Conservation (phyloP, 1,140 invertebrate species). For the Microplitis mediator region DNA sequence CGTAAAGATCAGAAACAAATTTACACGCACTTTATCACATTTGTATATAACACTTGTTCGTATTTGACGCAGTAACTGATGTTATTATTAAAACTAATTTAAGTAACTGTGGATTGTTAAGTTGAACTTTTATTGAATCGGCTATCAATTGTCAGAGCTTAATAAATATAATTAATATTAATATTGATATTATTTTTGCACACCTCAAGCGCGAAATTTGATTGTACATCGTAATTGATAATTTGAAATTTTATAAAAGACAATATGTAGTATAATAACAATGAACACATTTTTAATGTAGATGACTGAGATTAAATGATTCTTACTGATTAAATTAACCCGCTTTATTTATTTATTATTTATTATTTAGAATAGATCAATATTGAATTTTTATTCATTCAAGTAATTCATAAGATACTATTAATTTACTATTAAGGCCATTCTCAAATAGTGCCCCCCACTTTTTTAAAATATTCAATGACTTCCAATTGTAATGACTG, state of each 20-base stretch:
- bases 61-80: conserved; percentile 91
- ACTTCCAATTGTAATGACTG: no score
- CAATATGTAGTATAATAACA: no score
- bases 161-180: not conserved
- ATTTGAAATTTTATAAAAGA: not conserved
- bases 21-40: conserved; percentile 89
- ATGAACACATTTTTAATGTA: not conserved
- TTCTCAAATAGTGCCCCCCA: no score
- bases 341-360: no score
- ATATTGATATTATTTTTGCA: not conserved
- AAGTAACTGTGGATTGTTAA: conserved; percentile 83
- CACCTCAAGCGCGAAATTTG: no score
- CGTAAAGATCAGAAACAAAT: conserved; percentile 88
- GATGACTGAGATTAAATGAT: not conserved
- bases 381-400: no score
- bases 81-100: conserved; percentile 94
- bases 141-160: not conserved
- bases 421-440: no score
- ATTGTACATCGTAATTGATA: conserved; percentile 14
- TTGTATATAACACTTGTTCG: no score
- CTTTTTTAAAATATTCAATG: no score
- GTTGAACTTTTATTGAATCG: conserved; percentile 40
- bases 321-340: not conserved
- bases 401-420: no score
- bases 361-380: no score